These are phyloP conservation scores for Drosophila kohkoa DNA, from an alignment of 1,140 invertebrate genomes.

Conservation along the genomic window DNA sequence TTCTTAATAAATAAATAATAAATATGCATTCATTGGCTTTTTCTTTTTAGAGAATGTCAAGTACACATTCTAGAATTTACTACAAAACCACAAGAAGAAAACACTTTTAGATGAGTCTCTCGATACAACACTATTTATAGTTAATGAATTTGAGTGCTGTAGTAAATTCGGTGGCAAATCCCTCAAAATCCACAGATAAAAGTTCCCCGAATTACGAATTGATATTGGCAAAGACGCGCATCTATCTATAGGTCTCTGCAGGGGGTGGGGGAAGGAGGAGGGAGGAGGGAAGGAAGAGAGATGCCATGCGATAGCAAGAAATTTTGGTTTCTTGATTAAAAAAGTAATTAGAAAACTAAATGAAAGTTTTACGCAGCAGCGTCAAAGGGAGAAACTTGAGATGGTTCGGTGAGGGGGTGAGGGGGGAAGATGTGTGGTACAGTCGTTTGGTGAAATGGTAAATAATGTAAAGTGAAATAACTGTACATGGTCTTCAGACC, in stretches of 20 bases:
- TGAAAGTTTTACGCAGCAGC: constrained; percentile 75
- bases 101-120: too few species aligned
- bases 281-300: background rate
- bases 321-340: constrained; percentile 80
- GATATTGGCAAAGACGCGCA: constrained; percentile 21
- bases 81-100: too few species aligned
- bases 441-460: constrained; percentile 66
- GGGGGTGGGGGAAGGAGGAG: background rate
- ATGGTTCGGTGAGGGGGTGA: too few species aligned
- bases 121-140: background rate
- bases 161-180: background rate
- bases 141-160: background rate
- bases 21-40: too few species aligned
- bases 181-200: constrained; percentile 5
- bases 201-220: background rate
- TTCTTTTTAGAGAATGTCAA: too few species aligned
- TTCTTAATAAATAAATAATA: too few species aligned
- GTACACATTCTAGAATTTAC: too few species aligned
- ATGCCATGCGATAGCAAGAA: constrained; percentile 33
- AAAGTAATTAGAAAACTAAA: constrained; percentile 83
- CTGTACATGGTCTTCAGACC: constrained; percentile 69
- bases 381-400: background rate
- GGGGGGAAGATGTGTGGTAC: constrained; percentile 7
- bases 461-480: constrained; percentile 81
- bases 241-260: constrained; percentile 18